Base-by-base conservation (phyloP, 1,140 invertebrate genomes). In the Drosophila oshimai region DNA sequence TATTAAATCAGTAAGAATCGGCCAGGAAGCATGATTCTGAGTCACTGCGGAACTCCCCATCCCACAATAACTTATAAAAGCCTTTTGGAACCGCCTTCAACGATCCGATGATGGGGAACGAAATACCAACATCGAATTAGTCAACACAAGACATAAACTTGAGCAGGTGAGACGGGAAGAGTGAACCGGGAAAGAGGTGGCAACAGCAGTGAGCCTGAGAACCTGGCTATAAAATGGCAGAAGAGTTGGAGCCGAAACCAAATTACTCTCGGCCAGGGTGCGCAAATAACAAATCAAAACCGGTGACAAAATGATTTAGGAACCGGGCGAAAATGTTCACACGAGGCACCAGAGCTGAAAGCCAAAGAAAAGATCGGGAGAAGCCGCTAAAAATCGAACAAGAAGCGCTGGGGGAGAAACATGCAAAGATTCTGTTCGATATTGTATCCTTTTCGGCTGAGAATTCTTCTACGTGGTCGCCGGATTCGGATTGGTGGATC, bases 301-400 rank as follows among this genome's bases (percentile, higher is more conserved):
- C 77, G 73, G 83, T 88, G 81, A 87, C 81, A 87, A 87, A 87
- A 87, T 87, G 81, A 87, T 87, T 87, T 87, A 87, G 53, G 81
- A 88, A 77, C 83, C 76, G 51, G 41, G 69, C 73, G 47, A 88
- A 87, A 81, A 87, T 77, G 73, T 87, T 87, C 81, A 87, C 81
- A 87, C 81, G 83, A 73, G 81, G 55, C 69, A 51, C 44, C 55
- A 62, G 67, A 53, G 55, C 47, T 51, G 57, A 45, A 18, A 51
- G 31, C 13, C 67, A 37, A 13, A 6, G 45, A 26, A n/a, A 17
- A 57, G 36, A 34, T 24, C 45, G 31, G 12, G 20, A 58, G 47
- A 36, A 36, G 28, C 37, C 18, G 5, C 22, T 12, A 20, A 29
- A 76, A 55, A 71, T 70, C 54, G 49, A 83, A 69, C 46, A 68